Evolutionary conservation across 2,113 vertebrate genomes (phyloP).

Genomic region (Pteronura brasiliensis): DNA sequence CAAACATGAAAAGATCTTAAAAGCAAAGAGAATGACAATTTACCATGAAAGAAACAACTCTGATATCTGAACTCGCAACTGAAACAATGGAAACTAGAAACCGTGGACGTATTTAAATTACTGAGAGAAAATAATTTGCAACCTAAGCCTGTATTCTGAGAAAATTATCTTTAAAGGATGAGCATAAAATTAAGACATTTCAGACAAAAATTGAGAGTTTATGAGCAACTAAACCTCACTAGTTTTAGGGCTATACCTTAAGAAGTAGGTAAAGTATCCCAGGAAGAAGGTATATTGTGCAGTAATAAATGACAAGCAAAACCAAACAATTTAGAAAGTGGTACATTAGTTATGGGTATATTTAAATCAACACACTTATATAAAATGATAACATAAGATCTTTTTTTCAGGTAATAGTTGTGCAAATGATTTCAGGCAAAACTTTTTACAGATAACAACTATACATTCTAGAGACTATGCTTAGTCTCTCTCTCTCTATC

Average conservation of each 20-base stretch:
- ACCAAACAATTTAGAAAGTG: not conserved
- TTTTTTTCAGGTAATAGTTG: not conserved
- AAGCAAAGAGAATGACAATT: not conserved
- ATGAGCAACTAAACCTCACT: not conserved
- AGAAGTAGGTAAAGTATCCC: not conserved
- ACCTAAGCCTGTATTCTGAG: not conserved
- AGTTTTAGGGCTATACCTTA: not conserved
- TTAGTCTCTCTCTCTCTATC: not conserved
- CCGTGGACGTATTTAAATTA: not conserved
- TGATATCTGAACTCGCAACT: not conserved
- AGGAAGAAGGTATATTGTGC: not conserved
- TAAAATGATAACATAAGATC: not conserved
- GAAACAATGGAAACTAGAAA: not conserved
- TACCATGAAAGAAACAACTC: not conserved
- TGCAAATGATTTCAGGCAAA: not conserved
- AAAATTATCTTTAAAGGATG: conserved; percentile 21
- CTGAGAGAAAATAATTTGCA: not conserved
- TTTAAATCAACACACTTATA: not conserved
- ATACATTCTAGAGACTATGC: not conserved
- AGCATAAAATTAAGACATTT: conserved; percentile 12
- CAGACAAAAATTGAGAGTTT: not conserved
- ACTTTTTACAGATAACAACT: not conserved
- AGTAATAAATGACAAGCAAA: conserved; percentile 14
- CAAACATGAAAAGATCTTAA: not conserved
- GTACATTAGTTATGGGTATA: not conserved